Evolutionary conservation across 2,113 vertebrate species (phyloP).

Genomic region (Eidolon helvum): DNA sequence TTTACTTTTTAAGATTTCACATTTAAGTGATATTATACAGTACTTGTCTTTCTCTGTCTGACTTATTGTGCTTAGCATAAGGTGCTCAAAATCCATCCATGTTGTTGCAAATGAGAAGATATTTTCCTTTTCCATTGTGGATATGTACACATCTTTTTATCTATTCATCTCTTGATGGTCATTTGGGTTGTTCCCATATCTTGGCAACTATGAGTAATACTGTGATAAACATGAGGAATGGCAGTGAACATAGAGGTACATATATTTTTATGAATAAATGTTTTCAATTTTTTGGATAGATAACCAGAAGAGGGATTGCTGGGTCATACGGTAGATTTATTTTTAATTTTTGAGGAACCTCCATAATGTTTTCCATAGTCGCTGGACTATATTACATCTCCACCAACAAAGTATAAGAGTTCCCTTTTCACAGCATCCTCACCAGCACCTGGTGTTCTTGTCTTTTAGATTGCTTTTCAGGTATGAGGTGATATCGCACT

Average conservation of each 20-base stretch:
- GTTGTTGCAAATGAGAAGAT: background rate
- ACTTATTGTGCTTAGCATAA: background rate
- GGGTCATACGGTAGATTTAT: background rate
- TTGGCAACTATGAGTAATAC: background rate
- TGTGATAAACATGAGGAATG: background rate
- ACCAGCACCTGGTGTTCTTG: too few species aligned
- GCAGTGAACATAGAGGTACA: too few species aligned
- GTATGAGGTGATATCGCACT: too few species aligned
- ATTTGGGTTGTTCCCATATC: background rate
- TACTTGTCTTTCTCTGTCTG: background rate
- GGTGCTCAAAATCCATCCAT: too few species aligned
- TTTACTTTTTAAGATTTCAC: background rate
- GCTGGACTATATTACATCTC: too few species aligned
- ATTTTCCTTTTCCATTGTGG: background rate
- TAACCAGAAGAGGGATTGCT: background rate
- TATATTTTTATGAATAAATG: background rate
- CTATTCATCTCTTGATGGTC: background rate
- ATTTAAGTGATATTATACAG: background rate
- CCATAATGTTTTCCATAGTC: too few species aligned
- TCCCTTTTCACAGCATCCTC: too few species aligned
- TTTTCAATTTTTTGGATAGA: background rate
- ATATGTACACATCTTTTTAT: background rate
- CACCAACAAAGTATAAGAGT: too few species aligned
- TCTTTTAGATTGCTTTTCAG: too few species aligned
- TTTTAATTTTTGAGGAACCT: background rate